Base-by-base conservation (phyloP, 1,140 invertebrate genomes). In the Drosophila gunungcola region DNA sequence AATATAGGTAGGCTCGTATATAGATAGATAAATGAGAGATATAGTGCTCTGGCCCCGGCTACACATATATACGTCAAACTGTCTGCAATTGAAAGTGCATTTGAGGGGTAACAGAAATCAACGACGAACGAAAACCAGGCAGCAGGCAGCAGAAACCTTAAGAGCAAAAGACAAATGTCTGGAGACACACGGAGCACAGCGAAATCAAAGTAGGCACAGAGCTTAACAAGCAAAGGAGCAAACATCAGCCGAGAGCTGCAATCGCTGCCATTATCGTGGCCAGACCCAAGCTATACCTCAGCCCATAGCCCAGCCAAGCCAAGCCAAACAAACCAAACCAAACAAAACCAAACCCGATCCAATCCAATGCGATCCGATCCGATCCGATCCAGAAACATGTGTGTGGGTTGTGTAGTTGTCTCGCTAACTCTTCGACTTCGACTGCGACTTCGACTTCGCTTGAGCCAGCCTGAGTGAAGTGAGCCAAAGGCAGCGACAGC, bases 11-110 rank as follows among this genome's bases (percentile, higher is more conserved):
- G 69, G 83, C 72, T 64, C 57, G 45, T 65, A 74, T 72, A 85
- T 73, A 88, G 65, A 82, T 88, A 88, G 82, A 86, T 86, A 88
- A 86, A 86, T 86, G 83, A 89, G 86, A 86, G 83, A 88, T 86
- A 86, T 86, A 86, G 83, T 86, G 84, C 83, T 60, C 69, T 68
- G 73, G 78, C 73, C 57, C 55, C 25, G 78, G 61, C 45, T 51
- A 46, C 67, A 64, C 75, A 88, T 79, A 83, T 89, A 88, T 79
- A 86, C 83, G 84, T 86, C 83, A 86, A 89, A 73, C 84, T 88
- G 84, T 88, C 84, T 88, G 79, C 83, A 88, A 88, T 88, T 88
- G 84, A 88, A 88, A 88, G 83, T 88, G 83, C 83, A 88, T 88
- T 89, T 89, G 83, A 89, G 80, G 80, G 83, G 84, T 73, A 88